A percentile compares a stretch with the other conserved stretches of the same genome.
phyloP scores from a whole-genome alignment of 2,888 invertebrate species.

The Chrysina gloriosa region DNA sequence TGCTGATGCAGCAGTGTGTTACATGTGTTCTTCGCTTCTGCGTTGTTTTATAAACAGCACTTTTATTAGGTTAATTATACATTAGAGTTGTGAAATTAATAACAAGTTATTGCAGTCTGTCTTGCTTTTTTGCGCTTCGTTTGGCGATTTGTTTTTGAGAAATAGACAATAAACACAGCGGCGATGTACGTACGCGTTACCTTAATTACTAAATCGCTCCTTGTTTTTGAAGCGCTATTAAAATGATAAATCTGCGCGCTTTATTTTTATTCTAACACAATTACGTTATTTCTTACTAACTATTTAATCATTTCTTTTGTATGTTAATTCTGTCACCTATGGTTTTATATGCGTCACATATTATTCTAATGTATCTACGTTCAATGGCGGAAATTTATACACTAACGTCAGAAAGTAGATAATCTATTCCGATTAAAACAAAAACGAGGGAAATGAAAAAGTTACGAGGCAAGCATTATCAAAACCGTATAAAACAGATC shows the following conservation, averaged over 20 bases:
- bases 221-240: not conserved
- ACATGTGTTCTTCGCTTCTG: slow-evolving; percentile 32
- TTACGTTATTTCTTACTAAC: slow-evolving; percentile 23
- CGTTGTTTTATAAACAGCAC: slow-evolving; percentile 37
- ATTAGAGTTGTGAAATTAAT: slow-evolving; percentile 26
- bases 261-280: not conserved
- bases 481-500: too few species aligned
- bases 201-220: not conserved
- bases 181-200: not conserved
- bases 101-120: not conserved
- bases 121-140: not conserved
- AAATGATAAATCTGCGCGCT: not conserved
- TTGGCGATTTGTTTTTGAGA: not conserved
- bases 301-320: slow-evolving; percentile 30
- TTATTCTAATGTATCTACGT: slow-evolving; percentile 19
- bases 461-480: too few species aligned
- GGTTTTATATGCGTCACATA: slow-evolving; percentile 26
- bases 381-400: too few species aligned
- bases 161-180: not conserved
- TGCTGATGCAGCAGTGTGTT: slow-evolving; percentile 40
- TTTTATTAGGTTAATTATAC: slow-evolving; percentile 35
- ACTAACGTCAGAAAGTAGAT: too few species aligned
- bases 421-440: too few species aligned
- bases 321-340: slow-evolving; percentile 16
- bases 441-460: too few species aligned